phyloP scores from a whole-genome alignment of 2,888 invertebrate species.

The Formica aserva region DNA sequence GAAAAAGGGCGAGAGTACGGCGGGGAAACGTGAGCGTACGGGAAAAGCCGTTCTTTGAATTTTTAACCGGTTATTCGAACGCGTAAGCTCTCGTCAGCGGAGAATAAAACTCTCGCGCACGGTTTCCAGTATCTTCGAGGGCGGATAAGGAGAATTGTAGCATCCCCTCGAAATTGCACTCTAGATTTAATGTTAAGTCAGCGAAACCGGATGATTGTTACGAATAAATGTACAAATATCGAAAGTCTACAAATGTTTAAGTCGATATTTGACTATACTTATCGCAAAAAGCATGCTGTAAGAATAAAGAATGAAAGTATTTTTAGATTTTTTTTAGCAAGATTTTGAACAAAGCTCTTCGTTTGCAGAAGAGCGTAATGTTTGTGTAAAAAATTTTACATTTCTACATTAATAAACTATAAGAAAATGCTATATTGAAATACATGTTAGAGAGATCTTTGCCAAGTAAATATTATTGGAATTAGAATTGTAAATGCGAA shows the following conservation, averaged over 20 bases:
- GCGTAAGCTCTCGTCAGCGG: conserved; percentile 45
- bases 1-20: background rate
- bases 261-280: conserved; percentile 1
- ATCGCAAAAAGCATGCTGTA: background rate
- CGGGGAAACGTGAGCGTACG: background rate
- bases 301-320: background rate
- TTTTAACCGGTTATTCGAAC: conserved; percentile 47
- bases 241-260: conserved; percentile 7
- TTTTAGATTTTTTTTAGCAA: background rate
- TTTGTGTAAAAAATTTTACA: background rate
- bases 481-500: background rate
- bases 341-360: background rate
- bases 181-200: conserved; percentile 11
- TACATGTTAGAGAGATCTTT: background rate
- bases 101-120: conserved; percentile 27
- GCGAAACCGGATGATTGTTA: conserved; percentile 12
- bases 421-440: background rate
- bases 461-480: background rate
- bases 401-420: background rate
- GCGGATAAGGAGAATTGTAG: conserved; percentile 32
- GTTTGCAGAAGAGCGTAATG: background rate
- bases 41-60: conserved; percentile 44
- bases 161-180: conserved; percentile 15
- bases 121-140: conserved; percentile 23
- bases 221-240: background rate